phyloP scores from a whole-genome alignment of 2,888 invertebrate genomes.

The Morpho helenor region DNA sequence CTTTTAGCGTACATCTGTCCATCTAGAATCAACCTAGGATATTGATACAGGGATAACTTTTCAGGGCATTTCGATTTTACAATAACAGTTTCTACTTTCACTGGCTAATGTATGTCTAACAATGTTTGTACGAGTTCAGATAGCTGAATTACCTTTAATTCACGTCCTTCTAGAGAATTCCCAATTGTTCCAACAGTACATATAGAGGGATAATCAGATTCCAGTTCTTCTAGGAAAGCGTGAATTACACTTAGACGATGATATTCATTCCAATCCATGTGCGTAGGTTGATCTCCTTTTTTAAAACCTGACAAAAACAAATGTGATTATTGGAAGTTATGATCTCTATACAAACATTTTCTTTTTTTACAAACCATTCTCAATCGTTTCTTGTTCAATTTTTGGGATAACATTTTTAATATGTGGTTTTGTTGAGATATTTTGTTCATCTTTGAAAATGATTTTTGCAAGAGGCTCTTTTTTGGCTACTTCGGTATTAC shows the following conservation, averaged over 20 bases:
- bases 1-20: too few species aligned
- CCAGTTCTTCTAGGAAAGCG: slow-evolving; percentile 54
- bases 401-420: background rate
- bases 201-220: slow-evolving; percentile 53
- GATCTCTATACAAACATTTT: background rate
- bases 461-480: background rate
- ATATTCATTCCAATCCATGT: slow-evolving; percentile 59
- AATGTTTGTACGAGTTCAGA: background rate
- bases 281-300: slow-evolving; percentile 13
- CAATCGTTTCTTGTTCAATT: background rate
- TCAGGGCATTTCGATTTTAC: too few species aligned
- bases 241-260: slow-evolving; percentile 55
- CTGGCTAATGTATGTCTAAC: too few species aligned
- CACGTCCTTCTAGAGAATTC: slow-evolving; percentile 54
- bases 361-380: background rate
- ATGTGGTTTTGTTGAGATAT: background rate
- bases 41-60: too few species aligned
- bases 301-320: slow-evolving; percentile 2
- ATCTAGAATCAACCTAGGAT: too few species aligned
- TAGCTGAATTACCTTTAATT: slow-evolving; percentile 47
- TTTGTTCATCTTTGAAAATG: background rate
- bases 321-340: background rate
- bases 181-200: slow-evolving; percentile 59
- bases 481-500: background rate
- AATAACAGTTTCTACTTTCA: too few species aligned